Base-by-base conservation (phyloP, 2,797 vertebrate genomes). In the Champsocephalus gunnari region DNA sequence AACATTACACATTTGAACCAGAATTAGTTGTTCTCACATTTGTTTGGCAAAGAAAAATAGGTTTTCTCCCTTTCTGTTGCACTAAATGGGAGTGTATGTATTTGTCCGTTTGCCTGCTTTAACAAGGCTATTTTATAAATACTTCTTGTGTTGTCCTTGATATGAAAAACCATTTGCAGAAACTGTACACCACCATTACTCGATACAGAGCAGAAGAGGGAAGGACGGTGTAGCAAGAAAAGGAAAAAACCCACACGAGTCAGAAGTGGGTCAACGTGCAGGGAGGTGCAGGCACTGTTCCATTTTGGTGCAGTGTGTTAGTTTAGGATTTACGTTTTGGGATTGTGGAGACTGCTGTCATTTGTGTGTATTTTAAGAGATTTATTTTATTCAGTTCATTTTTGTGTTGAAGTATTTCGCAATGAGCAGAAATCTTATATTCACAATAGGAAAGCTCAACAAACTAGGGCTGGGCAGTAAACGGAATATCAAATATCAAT, bases 201-300 rank as follows among this genome's bases (percentile, higher is more conserved):
- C 17, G 5, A 68, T 60, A 34, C 41, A 54, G 50, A 75, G 53
- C 34, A 59, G 61, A 64, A n/a, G 60, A 72, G 51, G 53, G 50
- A 65, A 69, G 51, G 68, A 60, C 10, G 9, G 9, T 12, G 16
- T 44, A 47, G 34, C 38, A 66, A 19, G 59, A 28, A 75, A 76
- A 73, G 51, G 9, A 56, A 50, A 73, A 66, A 72, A 62, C 24
- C 3, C 24, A 41, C 51, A 59, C 9, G 0, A 48, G 58, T 58
- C 12, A 49, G 8, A 89, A 89, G 60, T 86, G 68, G 83, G 80
- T 86, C 88, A 89, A 21, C 54, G 12, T 79, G 69, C 73, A 72
- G 50, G 21, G 50, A 49, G 7, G 67, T 69, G 57, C 54, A 81
- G 61, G 41, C 44, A 47, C 43, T 63, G 53, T 71, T 78, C 44